Evolutionary conservation across 1,140 invertebrate genomes (phyloP).

Genomic region (Oreohelix idahoensis): DNA sequence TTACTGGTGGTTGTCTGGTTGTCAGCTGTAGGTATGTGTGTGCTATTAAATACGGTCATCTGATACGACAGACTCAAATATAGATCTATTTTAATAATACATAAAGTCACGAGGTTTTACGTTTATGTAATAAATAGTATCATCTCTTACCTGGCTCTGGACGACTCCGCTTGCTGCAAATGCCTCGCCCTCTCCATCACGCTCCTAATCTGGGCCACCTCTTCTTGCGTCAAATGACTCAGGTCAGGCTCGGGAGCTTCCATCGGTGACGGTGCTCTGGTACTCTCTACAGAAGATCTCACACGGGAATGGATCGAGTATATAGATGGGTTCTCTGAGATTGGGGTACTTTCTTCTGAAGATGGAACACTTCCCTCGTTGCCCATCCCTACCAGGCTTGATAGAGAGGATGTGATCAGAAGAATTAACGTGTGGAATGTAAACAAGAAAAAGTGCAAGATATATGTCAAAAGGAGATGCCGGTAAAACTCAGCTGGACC

Average conservation of each 20-base stretch:
- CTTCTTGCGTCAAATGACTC: conserved; percentile 78
- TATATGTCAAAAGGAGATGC: background rate
- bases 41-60: no score
- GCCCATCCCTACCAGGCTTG: conserved; percentile 48
- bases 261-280: conserved; percentile 75
- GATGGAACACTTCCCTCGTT: conserved; percentile 62
- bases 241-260: conserved; percentile 77
- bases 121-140: no score
- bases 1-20: no score
- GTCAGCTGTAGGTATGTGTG: no score
- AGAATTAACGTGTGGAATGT: conserved; percentile 27
- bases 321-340: conserved; percentile 57
- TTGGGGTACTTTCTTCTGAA: conserved; percentile 55
- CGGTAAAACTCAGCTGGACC: background rate
- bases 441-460: conserved; percentile 17
- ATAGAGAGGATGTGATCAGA: background rate
- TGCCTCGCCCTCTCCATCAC: conserved; percentile 79
- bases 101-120: no score
- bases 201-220: conserved; percentile 77
- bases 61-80: no score
- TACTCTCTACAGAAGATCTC: conserved; percentile 60
- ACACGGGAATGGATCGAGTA: conserved; percentile 56
- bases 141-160: conserved; percentile 61
- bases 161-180: conserved; percentile 72
- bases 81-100: no score